phyloP scores from a whole-genome alignment of 2,797 vertebrate species.

The Phoxinus dragarum region DNA sequence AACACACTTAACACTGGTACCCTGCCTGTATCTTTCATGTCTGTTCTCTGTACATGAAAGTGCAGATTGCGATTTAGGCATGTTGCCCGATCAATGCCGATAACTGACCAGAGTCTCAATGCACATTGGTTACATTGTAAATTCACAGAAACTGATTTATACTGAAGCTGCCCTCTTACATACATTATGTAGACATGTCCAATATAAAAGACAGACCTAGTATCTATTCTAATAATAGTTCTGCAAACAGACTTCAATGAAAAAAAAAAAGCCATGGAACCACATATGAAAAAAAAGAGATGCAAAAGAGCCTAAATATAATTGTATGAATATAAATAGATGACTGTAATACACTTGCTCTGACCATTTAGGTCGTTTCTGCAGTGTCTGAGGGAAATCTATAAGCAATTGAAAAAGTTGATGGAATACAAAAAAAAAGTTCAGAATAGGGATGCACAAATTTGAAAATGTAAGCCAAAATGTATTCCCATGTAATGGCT shows the following conservation, averaged over 20 bases:
- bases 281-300: conserved; percentile 18
- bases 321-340: not conserved
- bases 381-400: not conserved
- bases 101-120: not conserved
- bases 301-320: not conserved
- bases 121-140: not conserved
- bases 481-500: not conserved
- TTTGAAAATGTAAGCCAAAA: not conserved
- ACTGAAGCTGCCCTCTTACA: not conserved
- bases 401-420: not conserved
- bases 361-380: not conserved
- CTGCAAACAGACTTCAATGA: not conserved
- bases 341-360: not conserved
- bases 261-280: not conserved
- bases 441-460: not conserved
- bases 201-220: not conserved
- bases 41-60: conserved; percentile 20
- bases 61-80: not conserved
- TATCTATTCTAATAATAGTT: not conserved
- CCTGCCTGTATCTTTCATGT: not conserved
- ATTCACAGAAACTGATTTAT: conserved; percentile 20
- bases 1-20: conserved; percentile 35
- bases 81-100: not conserved
- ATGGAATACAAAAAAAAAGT: not conserved
- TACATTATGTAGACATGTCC: not conserved